Evolutionary conservation across 1,140 invertebrate species (phyloP), one percentile per base, ranked within the genome.

Genomic region (Calosoma granatense): DNA sequence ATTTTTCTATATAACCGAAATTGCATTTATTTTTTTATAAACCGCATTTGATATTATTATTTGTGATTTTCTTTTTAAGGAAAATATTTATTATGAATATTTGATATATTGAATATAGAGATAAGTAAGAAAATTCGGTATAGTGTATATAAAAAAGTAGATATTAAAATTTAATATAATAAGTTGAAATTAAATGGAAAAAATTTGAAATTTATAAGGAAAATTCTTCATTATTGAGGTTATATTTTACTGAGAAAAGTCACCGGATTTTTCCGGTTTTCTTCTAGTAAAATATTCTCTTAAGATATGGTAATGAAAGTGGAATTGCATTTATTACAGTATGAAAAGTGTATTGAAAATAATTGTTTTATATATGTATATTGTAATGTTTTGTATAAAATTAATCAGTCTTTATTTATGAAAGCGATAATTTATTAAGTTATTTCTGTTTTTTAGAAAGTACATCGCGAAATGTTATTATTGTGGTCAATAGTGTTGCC

Each of bases 401-500:
- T 47, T 17, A 47, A 11, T 47, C 17, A 47, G 9, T 47, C n/a
- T 9, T 47, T 11, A 47, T 47, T 47, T 47, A 47, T 47, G 15
- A 6, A 47, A 47, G 41, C 17, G 41, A 47, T 47, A 47, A 47
- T 47, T 47, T 47, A 30, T 30, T 30, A n/a, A 6, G 26, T 30
- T 30, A 47, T 47, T 47, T 47, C 17, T 4, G 41, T 47, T 47
- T 47, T 4, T 36, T 47, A 47, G 9, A 4, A 47, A 9, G 41
- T 47, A 47, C 3, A 9, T 9, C 41, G 41, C 41, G 17, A 47
- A 47, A 47, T 47, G 41, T 47, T 47, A 47, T 47, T 47, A 47
- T 47, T 47, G 41, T 47, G 41, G 41, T 47, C 17, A 9, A 17
- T 47, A 47, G 41, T 47, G 41, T 47, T 47, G 41, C 41, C 41